phyloP scores from a whole-genome alignment of 2,888 invertebrate species.

The Pharmacophagus antenor region DNA sequence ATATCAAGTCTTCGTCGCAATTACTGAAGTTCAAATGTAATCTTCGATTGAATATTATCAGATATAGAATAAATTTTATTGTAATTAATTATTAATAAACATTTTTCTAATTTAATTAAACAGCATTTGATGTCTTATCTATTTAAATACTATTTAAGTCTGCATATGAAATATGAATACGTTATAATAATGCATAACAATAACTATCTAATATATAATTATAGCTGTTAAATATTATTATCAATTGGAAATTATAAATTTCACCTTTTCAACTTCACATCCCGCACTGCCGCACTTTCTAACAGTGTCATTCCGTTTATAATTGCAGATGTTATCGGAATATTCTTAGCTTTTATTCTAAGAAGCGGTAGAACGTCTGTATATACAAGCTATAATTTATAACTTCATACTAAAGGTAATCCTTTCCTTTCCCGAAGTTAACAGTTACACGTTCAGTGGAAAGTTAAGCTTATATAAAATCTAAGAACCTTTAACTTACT shows the following conservation, averaged over 20 bases:
- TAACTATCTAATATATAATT: not conserved
- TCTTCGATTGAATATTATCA: not conserved
- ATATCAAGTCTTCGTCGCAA: constrained; percentile 11
- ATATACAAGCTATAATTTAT: constrained; percentile 25
- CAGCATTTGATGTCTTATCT: too few relatives aligned
- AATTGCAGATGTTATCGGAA: constrained; percentile 19
- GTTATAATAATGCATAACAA: not conserved
- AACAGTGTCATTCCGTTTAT: constrained; percentile 23
- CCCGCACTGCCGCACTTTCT: constrained; percentile 3
- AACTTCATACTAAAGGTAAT: constrained; percentile 8
- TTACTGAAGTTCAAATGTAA: not conserved
- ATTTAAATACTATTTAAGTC: too few relatives aligned
- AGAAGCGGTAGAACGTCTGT: constrained; percentile 13
- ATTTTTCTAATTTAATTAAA: too few relatives aligned
- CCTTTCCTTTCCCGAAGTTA: constrained; percentile 22
- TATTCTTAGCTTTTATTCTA: constrained; percentile 19
- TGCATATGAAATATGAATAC: too few relatives aligned
- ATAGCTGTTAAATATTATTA: not conserved
- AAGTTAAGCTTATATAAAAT: constrained; percentile 15
- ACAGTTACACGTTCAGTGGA: constrained; percentile 11
- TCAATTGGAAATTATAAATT: constrained; percentile 9
- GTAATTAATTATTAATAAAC: not conserved
- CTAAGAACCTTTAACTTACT: constrained; percentile 17
- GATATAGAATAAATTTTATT: too few relatives aligned
- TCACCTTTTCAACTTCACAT: constrained; percentile 8